phyloP scores from a whole-genome alignment of 2,797 vertebrate species.

The Sebastes paucispinis region DNA sequence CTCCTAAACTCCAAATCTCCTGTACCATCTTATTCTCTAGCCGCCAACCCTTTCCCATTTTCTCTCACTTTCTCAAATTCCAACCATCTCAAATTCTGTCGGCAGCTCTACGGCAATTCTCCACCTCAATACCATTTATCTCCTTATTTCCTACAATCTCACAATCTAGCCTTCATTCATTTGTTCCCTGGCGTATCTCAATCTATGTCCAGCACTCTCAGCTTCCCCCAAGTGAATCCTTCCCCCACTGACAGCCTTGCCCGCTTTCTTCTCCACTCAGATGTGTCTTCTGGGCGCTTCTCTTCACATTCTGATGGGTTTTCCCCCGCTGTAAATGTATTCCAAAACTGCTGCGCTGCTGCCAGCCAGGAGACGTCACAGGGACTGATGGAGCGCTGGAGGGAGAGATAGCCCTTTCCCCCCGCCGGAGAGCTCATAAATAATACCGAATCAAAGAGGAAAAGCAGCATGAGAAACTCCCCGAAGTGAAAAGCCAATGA shows the following conservation, averaged over 20 bases:
- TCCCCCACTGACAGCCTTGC: constrained; percentile 30
- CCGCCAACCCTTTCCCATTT: constrained; percentile 33
- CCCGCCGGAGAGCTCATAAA: constrained; percentile 67
- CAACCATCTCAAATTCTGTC: constrained; percentile 47
- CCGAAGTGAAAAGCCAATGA: constrained; percentile 59
- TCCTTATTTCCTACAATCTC: constrained; percentile 32
- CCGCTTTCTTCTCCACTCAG: constrained; percentile 36
- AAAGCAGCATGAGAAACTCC: constrained; percentile 57
- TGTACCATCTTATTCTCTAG: constrained; percentile 48
- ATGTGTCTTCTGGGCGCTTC: constrained; percentile 42
- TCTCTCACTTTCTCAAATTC: constrained; percentile 37
- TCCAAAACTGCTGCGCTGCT: constrained; percentile 61
- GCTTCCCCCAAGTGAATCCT: constrained; percentile 28
- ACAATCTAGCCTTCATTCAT: constrained; percentile 39
- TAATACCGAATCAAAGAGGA: constrained; percentile 71
- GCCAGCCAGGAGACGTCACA: constrained; percentile 61
- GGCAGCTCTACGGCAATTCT: constrained; percentile 25
- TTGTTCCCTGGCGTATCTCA: constrained; percentile 60
- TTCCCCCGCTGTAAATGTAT: constrained; percentile 63
- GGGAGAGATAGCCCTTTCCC: constrained; percentile 52
- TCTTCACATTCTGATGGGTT: constrained; percentile 54
- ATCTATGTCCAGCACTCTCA: constrained; percentile 55
- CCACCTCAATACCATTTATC: constrained; percentile 36
- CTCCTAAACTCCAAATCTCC: constrained; percentile 63
- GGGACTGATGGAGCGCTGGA: constrained; percentile 61